Evolutionary conservation across 2,113 vertebrate species (phyloP).

Genomic region (Dascyllus trimaculatus): DNA sequence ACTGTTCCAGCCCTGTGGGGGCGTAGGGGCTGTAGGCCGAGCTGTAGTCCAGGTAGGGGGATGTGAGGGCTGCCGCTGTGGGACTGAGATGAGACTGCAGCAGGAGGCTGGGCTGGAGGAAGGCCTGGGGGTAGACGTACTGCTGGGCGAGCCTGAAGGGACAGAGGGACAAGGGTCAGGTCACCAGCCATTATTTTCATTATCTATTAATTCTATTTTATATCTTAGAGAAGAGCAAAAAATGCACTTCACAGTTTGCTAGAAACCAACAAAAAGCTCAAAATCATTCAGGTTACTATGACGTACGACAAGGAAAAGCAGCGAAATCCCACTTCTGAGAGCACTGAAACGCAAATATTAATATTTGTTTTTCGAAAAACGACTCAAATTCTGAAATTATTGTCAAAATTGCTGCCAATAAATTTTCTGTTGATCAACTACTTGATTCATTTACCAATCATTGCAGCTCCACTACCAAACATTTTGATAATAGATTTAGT

Average conservation of each 20-base stretch:
- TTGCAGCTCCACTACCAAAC: too few relatives aligned
- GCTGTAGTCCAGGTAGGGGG: slow-evolving; percentile 94
- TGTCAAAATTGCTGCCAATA: too few relatives aligned
- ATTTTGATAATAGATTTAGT: too few relatives aligned
- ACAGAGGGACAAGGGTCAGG: slow-evolving; percentile 5
- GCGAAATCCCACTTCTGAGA: background rate
- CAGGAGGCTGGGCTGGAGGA: slow-evolving; percentile 93
- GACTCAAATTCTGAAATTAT: too few relatives aligned
- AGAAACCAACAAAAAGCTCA: background rate
- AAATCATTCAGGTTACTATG: background rate
- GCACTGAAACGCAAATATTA: background rate
- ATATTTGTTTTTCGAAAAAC: too few relatives aligned
- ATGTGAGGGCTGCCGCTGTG: slow-evolving; percentile 76
- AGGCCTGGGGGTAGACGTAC: slow-evolving; percentile 93
- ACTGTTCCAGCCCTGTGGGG: slow-evolving; percentile 92
- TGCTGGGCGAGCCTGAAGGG: slow-evolving; percentile 90
- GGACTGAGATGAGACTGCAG: slow-evolving; percentile 92
- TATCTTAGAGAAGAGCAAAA: background rate
- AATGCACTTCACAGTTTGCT: too few relatives aligned
- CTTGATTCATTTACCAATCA: too few relatives aligned
- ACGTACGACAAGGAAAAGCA: background rate
- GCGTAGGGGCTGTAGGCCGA: slow-evolving; percentile 91
- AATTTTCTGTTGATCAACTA: too few relatives aligned
- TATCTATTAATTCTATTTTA: background rate
- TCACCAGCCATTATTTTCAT: background rate